Evolutionary conservation across 2,113 vertebrate species (phyloP).

Genomic region (Rhea americana): DNA sequence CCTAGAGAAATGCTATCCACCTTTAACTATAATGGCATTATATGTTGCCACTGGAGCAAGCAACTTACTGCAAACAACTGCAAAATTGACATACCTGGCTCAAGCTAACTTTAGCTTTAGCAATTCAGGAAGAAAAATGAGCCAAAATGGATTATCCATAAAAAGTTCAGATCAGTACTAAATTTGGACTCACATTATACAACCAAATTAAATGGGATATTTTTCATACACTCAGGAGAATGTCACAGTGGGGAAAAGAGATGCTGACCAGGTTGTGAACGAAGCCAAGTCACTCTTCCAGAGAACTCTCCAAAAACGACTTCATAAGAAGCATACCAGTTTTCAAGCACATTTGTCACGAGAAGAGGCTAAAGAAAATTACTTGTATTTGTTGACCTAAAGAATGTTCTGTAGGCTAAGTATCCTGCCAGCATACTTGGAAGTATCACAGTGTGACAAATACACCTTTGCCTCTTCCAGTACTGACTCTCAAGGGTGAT

Average conservation of each 20-base stretch:
- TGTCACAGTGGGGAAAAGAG: conserved; percentile 23
- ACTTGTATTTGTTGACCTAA: neutral
- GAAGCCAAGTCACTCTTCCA: conserved; percentile 29
- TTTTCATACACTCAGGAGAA: conserved; percentile 32
- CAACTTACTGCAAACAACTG: neutral
- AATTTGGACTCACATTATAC: neutral
- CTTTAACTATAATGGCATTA: neutral
- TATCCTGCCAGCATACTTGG: neutral
- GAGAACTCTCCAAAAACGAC: neutral
- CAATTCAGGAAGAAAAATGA: conserved; percentile 8
- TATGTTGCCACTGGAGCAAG: neutral
- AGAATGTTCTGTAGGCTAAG: neutral
- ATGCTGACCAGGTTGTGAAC: conserved; percentile 18
- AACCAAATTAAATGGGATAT: neutral
- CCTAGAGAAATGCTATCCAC: neutral
- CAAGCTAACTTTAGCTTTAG: neutral
- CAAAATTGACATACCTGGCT: neutral
- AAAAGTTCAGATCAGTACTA: conserved; percentile 20
- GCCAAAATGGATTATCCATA: neutral
- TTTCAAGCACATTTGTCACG: conserved; percentile 1
- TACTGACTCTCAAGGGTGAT: neutral
- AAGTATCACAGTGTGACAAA: neutral
- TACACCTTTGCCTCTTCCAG: neutral
- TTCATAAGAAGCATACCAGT: neutral
- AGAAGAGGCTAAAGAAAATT: neutral